phyloP scores from a whole-genome alignment of 2,113 vertebrate species.

The Corythornis cristatus region DNA sequence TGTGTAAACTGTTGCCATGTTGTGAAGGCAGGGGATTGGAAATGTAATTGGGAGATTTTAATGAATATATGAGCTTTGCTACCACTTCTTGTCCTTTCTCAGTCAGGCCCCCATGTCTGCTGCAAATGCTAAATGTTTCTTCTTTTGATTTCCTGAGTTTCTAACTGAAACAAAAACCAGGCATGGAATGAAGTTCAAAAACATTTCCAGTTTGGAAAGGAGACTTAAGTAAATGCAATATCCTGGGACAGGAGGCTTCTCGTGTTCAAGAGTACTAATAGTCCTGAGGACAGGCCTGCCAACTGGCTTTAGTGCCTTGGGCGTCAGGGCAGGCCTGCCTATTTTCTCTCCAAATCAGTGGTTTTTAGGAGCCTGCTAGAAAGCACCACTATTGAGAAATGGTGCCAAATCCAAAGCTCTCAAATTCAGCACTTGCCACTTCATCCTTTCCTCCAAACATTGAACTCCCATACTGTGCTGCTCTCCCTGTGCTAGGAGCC shows the following conservation, averaged over 20 bases:
- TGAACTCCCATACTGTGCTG: background rate
- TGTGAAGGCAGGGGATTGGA: background rate
- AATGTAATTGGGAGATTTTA: background rate
- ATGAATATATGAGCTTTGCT: background rate
- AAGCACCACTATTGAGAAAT: background rate
- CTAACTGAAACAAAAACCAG: slow-evolving; percentile 33
- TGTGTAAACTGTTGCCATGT: background rate
- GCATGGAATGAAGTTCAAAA: background rate
- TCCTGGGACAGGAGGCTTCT: background rate
- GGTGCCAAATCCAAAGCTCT: background rate
- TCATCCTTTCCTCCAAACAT: background rate
- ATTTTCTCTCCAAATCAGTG: slow-evolving; percentile 20
- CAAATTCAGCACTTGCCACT: slow-evolving; percentile 9
- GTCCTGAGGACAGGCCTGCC: background rate
- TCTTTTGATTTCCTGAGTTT: slow-evolving; percentile 15
- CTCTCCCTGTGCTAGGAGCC: fast-evolving
- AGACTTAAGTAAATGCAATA: background rate
- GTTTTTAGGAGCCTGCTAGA: slow-evolving; percentile 15
- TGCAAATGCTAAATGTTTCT: background rate
- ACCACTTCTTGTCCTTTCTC: background rate
- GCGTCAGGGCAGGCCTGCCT: background rate
- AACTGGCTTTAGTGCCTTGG: background rate
- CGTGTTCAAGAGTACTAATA: background rate
- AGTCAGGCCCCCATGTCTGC: background rate
- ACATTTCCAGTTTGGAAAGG: slow-evolving; percentile 30